Evolutionary conservation across 2,113 vertebrate species (phyloP).

Genomic region (Oenanthe melanoleuca): DNA sequence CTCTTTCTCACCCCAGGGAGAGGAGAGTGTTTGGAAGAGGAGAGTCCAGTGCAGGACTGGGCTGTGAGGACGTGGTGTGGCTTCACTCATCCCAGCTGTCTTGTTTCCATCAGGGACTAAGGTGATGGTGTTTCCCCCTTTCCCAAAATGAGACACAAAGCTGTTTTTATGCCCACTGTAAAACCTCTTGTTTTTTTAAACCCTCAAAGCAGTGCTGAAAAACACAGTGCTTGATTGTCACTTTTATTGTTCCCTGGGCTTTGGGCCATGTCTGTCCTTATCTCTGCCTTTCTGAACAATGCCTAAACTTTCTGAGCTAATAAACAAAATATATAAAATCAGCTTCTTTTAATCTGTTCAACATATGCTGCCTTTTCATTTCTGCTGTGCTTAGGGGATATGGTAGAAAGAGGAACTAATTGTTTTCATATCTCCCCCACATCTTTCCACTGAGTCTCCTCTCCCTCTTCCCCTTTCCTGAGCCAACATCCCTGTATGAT

Average conservation of each 20-base stretch:
- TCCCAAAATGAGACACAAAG: background rate
- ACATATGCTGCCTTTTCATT: background rate
- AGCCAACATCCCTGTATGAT: background rate
- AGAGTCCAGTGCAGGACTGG: background rate
- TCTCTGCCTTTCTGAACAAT: background rate
- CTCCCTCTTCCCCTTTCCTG: conserved; percentile 22
- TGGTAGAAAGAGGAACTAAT: conserved; percentile 5
- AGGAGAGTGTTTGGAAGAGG: background rate
- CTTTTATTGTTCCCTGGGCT: background rate
- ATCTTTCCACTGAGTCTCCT: conserved; percentile 38
- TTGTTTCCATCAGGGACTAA: background rate
- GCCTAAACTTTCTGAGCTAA: background rate
- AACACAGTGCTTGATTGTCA: background rate
- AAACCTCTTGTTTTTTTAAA: background rate
- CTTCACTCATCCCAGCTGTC: background rate
- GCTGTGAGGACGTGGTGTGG: rapidly evolving
- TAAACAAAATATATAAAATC: background rate
- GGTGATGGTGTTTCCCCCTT: background rate
- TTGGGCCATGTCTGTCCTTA: rapidly evolving
- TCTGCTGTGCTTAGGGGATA: background rate
- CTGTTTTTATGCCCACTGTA: background rate
- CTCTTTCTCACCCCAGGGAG: rapidly evolving
- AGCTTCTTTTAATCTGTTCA: background rate
- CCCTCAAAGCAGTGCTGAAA: background rate
- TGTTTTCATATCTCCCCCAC: background rate